Base-by-base conservation (phyloP, 2,797 vertebrate genomes). In the Coregonus sp. region DNA sequence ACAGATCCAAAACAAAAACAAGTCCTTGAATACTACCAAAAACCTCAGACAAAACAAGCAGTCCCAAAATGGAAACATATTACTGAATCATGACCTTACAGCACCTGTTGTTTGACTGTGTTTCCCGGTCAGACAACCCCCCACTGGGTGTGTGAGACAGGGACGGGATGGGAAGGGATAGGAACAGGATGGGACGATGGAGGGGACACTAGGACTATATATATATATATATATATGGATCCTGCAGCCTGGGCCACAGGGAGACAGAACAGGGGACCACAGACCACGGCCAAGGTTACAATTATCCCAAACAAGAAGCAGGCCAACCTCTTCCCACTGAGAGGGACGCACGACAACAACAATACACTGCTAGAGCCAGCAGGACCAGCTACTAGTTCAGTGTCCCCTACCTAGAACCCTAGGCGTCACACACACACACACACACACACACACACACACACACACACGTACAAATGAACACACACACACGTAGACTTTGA, bases 261-360 rank as follows among this genome's bases (percentile, higher is more conserved):
- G 92, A 94, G 94, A 95, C 94, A 94, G 92, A 90, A 88, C 89
- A 89, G 90, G 82, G 92, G 92, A 94, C 94, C 94, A 94, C 94
- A 95, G 91, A 92, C 92, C 91, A 93, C 87, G 78, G 89, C 82
- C 40, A 35, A 92, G 89, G 65, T 83, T 94, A 90, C 92, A 95
- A 95, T 95, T 95, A 95, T 95, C 94, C 94, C 90, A 94, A 95
- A 95, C 93, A 95, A 92, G 92, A 90, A 90, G 90, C 89, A 91
- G 90, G 91, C 93, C 91, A 93, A 92, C 84, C 90, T 93, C 89
- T 88, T 90, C 90, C 92, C 86, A 87, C 87, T 90, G 87, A 90
- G 82, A 89, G 87, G 89, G 81, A 89, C 85, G 87, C 86, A 90
- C 87, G 82, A 92, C 87, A 91, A 89, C 83, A 91, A 89, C 83